Base-by-base conservation (phyloP, 2,888 invertebrate genomes). In the Onthophagus sagittarius region DNA sequence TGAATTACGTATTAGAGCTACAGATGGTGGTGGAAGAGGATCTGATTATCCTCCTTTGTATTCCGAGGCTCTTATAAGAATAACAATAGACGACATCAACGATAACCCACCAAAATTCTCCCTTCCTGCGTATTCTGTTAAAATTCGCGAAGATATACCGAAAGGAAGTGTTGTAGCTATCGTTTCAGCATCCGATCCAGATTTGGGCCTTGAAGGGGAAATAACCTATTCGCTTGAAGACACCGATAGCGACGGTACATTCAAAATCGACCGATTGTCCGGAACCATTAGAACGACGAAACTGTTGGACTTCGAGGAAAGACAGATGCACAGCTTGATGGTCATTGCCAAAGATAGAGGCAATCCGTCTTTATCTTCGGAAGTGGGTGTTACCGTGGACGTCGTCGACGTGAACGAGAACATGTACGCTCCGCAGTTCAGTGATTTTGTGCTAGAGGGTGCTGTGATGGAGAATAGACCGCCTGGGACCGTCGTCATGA, bases 331-430 rank as follows among this genome's bases (percentile, higher is more conserved):
- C 87, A 95, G 94, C 79, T 88, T 98, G 77, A 92, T 93, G 72
- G 93, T 96, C 72, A 89, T 92, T 74, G 98, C 96, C 0, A 90
- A 90, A 69, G 98, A 98, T 86, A 90, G 91, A 39, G 98, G 97
- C 0, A 90, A 90, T 73, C 96, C 96, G 0, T 88, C 94, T 3
- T 86, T 96, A 76, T 91, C 91, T 75, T 90, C 95, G 0, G 93
- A 94, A 81, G 92, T 95, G 74, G 90, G 92, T 75, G 90, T 98
- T 53, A 90, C 93, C 71, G 90, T 98, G 72, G 95, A 97, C 86
- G 90, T 96, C 76, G 93, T 94, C 78, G 98, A 98, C 86, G 97
- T 98, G 14, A 96, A 98, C 86, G 98, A 98, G 86, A 98, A 98
- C 86, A 87, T 91, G 73, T 91, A 92, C 85, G 88, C 95, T 72